phyloP scores from a whole-genome alignment of 2,797 vertebrate genomes.

The Cirrhinus molitorella region DNA sequence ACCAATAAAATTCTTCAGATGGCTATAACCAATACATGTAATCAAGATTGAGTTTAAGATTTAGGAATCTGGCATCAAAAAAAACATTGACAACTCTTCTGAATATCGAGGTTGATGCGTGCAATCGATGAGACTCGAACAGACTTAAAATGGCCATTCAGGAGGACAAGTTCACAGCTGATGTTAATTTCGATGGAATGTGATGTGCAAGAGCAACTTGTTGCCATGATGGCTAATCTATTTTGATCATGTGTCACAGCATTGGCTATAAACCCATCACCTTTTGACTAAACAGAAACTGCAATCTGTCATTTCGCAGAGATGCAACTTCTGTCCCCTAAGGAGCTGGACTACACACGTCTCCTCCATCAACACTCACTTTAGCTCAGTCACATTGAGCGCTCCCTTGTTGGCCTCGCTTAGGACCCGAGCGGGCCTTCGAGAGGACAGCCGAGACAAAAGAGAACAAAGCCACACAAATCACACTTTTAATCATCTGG shows the following conservation, averaged over 20 bases:
- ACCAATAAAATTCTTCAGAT: background rate
- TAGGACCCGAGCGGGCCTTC: constrained; percentile 47
- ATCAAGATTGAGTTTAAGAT: background rate
- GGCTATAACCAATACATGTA: background rate
- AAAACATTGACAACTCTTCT: background rate
- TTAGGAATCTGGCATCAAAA: background rate
- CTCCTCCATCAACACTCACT: constrained; percentile 42
- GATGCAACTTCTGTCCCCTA: constrained; percentile 41
- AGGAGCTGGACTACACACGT: constrained; percentile 17
- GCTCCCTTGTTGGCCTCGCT: constrained; percentile 46
- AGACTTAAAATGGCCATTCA: constrained; percentile 6
- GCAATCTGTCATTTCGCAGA: constrained; percentile 25
- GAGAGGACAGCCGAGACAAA: constrained; percentile 58
- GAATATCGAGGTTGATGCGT: background rate
- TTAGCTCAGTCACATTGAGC: constrained; percentile 38
- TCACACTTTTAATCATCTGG: constrained; percentile 68
- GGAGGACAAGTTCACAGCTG: background rate
- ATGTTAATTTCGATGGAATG: constrained; percentile 10
- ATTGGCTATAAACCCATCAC: constrained; percentile 16
- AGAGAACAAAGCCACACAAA: constrained; percentile 63
- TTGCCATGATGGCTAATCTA: constrained; percentile 2
- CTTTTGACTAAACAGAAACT: constrained; percentile 19
- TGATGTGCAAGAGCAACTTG: background rate
- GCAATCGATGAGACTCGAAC: constrained; percentile 11
- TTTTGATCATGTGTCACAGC: constrained; percentile 43